Evolutionary conservation across 2,113 vertebrate species (phyloP).

Genomic region (Myiozetetes cayanensis): DNA sequence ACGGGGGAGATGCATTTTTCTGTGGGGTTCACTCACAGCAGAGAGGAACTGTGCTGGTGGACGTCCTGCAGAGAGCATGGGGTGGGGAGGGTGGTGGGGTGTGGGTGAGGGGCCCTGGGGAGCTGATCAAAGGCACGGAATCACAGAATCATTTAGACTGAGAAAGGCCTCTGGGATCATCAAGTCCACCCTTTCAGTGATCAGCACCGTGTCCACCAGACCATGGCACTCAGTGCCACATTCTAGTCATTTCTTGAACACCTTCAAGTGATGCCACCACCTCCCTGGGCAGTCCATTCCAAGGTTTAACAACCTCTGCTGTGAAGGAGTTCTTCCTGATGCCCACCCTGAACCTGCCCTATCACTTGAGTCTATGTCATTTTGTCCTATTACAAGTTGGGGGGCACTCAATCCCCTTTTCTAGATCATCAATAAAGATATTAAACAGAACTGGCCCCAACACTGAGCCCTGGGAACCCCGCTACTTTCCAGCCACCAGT

Average conservation of each 20-base stretch:
- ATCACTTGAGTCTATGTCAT: neutral
- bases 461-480: neutral
- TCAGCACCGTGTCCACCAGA: neutral
- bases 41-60: neutral
- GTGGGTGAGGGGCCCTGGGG: accelerated
- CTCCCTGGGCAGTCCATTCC: neutral
- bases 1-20: neutral
- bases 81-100: neutral
- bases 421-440: neutral
- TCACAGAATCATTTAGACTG: neutral
- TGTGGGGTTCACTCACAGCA: neutral
- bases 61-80: neutral
- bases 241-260: neutral
- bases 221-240: neutral
- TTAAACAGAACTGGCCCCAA: neutral
- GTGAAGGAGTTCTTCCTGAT: neutral
- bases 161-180: neutral
- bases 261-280: neutral
- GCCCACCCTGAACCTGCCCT: neutral
- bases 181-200: neutral
- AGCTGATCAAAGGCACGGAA: neutral
- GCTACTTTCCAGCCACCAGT: neutral
- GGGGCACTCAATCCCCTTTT: neutral
- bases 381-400: neutral
- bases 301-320: neutral